Percentiles rank a stretch among this genome's conserved stretches.
These are phyloP conservation scores for Lerema accius DNA, from an alignment of 1,140 invertebrate species.

Conservation along the genomic window DNA sequence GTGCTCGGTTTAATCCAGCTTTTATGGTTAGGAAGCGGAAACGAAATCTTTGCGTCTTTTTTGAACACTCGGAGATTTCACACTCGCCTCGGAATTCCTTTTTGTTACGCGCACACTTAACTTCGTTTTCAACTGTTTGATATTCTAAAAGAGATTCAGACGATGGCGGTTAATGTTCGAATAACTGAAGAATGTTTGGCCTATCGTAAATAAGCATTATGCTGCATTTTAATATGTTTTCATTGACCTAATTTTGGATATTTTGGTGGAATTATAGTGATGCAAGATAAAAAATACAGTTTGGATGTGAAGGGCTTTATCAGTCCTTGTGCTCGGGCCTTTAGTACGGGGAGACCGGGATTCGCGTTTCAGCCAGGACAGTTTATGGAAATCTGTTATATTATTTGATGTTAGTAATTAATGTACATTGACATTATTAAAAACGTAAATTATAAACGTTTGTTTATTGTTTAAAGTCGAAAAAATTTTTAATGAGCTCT, in stretches of 20 bases:
- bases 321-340: too few species aligned
- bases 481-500: too few species aligned
- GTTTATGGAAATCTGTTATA: too few species aligned
- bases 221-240: neutral
- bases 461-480: too few species aligned
- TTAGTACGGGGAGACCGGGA: too few species aligned
- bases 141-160: neutral
- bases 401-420: too few species aligned
- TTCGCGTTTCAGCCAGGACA: too few species aligned
- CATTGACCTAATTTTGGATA: neutral
- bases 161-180: neutral
- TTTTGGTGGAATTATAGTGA: neutral
- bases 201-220: neutral
- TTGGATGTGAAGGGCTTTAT: too few species aligned
- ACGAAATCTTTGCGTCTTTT: constrained; percentile 20
- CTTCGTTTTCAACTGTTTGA: neutral
- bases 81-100: constrained; percentile 7
- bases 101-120: neutral
- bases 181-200: neutral
- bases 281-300: too few species aligned
- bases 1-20: constrained; percentile 3
- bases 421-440: too few species aligned
- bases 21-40: constrained; percentile 12
- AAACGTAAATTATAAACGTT: too few species aligned
- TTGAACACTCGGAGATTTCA: constrained; percentile 21